Evolutionary conservation across 2,888 invertebrate genomes (phyloP).

Genomic region (Embidobia sp.): DNA sequence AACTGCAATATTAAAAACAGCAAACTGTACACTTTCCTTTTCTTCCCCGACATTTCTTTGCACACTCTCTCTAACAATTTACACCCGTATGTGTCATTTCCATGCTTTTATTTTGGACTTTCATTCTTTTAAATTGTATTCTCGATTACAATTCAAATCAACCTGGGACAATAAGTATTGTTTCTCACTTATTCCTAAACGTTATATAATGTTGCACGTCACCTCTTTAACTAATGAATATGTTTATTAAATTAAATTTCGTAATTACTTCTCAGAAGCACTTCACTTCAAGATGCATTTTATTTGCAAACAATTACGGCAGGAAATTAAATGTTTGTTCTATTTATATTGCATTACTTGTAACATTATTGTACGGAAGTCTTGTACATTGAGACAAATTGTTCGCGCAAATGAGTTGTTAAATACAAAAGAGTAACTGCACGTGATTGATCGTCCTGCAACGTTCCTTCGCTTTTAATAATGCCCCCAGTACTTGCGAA

Average conservation of each 20-base stretch:
- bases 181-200: not conserved
- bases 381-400: slow-evolving; percentile 22
- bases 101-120: too few species aligned
- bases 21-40: too few species aligned
- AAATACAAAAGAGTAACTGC: slow-evolving; percentile 24
- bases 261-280: slow-evolving; percentile 35
- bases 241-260: slow-evolving; percentile 16
- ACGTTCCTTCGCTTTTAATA: slow-evolving; percentile 18
- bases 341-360: slow-evolving; percentile 39
- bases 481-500: slow-evolving; percentile 25
- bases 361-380: slow-evolving; percentile 7
- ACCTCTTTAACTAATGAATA: slow-evolving; percentile 11
- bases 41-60: too few species aligned
- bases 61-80: too few species aligned
- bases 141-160: too few species aligned
- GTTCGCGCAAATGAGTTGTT: slow-evolving; percentile 15
- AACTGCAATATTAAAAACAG: too few species aligned
- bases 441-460: slow-evolving; percentile 23
- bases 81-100: too few species aligned
- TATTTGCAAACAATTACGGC: slow-evolving; percentile 43
- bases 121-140: not conserved
- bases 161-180: too few species aligned
- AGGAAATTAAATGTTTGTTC: slow-evolving; percentile 13
- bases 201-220: slow-evolving; percentile 16
- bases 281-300: slow-evolving; percentile 18